A percentile compares a stretch with the other conserved stretches of the same genome.
Evolutionary conservation across 53 echinoderm and acorn worm species (phyloP).

Genomic region (Zoroaster sp.): DNA sequence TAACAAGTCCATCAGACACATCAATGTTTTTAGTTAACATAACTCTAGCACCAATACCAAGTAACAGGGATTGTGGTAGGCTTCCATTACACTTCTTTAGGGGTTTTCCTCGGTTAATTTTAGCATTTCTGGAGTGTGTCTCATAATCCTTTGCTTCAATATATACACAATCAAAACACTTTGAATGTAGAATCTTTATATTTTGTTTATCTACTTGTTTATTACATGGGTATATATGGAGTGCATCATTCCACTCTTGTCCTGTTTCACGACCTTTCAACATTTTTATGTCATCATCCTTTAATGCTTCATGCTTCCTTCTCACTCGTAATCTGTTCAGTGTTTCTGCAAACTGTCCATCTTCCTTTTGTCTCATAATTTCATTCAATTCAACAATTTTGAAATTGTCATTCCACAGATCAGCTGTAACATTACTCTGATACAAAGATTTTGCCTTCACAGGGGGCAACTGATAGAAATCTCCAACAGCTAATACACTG

Average conservation of each 20-base stretch:
- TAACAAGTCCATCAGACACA: too few relatives aligned
- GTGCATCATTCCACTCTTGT: slow-evolving; percentile 46
- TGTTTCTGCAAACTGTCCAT: slow-evolving; percentile 47
- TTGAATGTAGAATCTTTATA: slow-evolving; percentile 43
- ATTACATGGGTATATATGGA: slow-evolving; percentile 61
- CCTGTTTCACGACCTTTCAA: slow-evolving; percentile 36
- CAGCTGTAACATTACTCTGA: slow-evolving; percentile 14
- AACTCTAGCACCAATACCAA: slow-evolving; percentile 38
- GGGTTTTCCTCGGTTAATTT: background rate
- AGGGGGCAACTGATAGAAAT: slow-evolving; percentile 65
- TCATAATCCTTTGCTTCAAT: slow-evolving; percentile 50
- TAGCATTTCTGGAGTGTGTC: background rate
- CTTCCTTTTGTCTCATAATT: slow-evolving; percentile 83
- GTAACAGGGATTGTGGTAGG: slow-evolving; percentile 29
- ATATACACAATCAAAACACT: slow-evolving; percentile 32
- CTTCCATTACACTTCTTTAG: background rate
- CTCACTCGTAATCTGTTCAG: slow-evolving; percentile 52
- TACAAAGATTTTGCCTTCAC: slow-evolving; percentile 48
- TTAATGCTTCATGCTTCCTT: slow-evolving; percentile 17
- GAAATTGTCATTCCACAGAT: slow-evolving; percentile 64
- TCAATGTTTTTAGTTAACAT: too few relatives aligned
- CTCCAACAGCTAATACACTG: slow-evolving; percentile 74
- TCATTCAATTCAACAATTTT: slow-evolving; percentile 46
- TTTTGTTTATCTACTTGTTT: slow-evolving; percentile 62
- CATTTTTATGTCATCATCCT: slow-evolving; percentile 31